Evolutionary conservation across 2,888 invertebrate species (phyloP).

Genomic region (Drosophila paucipuncta): DNA sequence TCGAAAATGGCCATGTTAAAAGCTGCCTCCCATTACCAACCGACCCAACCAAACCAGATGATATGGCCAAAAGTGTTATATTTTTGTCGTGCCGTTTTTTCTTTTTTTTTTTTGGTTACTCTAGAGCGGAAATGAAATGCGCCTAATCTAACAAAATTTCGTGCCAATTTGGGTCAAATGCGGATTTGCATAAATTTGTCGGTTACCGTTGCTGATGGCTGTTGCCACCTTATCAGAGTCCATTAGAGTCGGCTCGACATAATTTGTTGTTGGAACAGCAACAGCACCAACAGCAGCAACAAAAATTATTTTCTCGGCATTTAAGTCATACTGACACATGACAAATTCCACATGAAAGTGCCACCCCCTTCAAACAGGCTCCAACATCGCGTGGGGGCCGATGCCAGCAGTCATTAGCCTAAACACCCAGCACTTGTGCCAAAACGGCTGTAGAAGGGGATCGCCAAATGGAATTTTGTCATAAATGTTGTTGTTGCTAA

Average conservation of each 20-base stretch:
- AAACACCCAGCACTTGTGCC: conserved; percentile 70
- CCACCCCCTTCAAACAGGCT: conserved; percentile 15
- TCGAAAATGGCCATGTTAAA: conserved; percentile 57
- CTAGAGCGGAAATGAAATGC: conserved; percentile 69
- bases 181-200: conserved; percentile 80
- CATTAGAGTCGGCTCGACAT: conserved; percentile 67
- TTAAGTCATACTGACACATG: conserved; percentile 81
- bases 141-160: conserved; percentile 81
- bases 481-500: conserved; percentile 65
- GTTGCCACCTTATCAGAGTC: conserved; percentile 81
- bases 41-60: conserved; percentile 10
- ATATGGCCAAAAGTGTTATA: conserved; percentile 30
- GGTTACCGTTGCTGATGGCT: conserved; percentile 45
- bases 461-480: conserved; percentile 80
- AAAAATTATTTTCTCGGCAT: conserved; percentile 76
- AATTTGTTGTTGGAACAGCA: conserved; percentile 45
- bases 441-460: conserved; percentile 37
- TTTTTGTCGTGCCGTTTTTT: conserved; percentile 16
- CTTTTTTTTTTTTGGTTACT: conserved; percentile 30
- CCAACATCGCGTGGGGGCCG: conserved; percentile 4
- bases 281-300: background rate
- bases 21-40: conserved; percentile 16
- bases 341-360: conserved; percentile 75
- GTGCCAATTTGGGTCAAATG: conserved; percentile 82
- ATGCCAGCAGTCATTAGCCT: conserved; percentile 78